phyloP scores from a whole-genome alignment of 2,113 vertebrate genomes.

The Sitta europaea region DNA sequence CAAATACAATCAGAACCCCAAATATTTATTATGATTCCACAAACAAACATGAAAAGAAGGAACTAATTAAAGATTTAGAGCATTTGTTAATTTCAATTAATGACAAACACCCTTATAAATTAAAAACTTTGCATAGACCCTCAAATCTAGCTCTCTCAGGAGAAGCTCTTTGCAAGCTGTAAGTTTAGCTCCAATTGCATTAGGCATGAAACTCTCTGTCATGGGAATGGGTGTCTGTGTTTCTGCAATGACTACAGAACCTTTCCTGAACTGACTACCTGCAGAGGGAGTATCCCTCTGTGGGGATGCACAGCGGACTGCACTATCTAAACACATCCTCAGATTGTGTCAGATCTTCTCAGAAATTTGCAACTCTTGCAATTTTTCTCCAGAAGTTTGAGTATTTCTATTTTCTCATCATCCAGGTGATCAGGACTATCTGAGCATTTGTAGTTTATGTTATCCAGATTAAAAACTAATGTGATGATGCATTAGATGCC shows the following conservation, averaged over 20 bases:
- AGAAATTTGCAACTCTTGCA: background rate
- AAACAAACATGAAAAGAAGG: conserved; percentile 23
- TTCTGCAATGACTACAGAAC: background rate
- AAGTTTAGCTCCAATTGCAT: background rate
- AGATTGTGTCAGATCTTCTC: background rate
- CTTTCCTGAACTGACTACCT: background rate
- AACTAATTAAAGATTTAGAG: background rate
- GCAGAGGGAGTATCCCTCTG: background rate
- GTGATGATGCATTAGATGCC: background rate
- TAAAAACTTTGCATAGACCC: conserved; percentile 1
- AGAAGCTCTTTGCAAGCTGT: background rate
- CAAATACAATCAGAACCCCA: background rate
- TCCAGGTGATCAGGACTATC: background rate
- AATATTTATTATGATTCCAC: conserved; percentile 6
- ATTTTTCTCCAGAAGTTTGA: background rate
- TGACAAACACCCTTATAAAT: background rate
- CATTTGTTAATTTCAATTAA: conserved; percentile 39
- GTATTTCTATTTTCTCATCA: background rate
- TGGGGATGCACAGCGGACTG: background rate
- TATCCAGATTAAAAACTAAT: background rate
- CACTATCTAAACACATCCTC: background rate
- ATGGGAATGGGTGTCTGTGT: background rate
- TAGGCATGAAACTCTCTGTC: background rate
- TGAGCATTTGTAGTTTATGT: background rate
- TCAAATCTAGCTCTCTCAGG: background rate